Evolutionary conservation across 2,797 vertebrate species (phyloP), one percentile per base, ranked within the genome.

Genomic region (Paedocypris micromegethes): DNA sequence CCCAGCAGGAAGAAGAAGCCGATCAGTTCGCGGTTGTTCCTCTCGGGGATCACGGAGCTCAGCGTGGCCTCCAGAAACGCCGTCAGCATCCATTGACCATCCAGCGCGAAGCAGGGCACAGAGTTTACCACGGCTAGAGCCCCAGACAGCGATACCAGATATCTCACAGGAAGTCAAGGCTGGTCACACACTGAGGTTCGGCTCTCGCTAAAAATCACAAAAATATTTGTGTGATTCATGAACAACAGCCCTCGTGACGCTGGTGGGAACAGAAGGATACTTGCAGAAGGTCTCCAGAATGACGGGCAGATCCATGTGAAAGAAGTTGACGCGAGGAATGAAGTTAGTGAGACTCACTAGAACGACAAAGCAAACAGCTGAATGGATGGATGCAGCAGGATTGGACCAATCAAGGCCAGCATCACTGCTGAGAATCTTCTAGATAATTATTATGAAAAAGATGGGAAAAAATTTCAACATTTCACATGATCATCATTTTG

Each of bases 11-110:
- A 87, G 87, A 95, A 94, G 87, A 98, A 98, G 5, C 93, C 94
- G 73, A 96, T 80, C 66, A 98, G 87, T 79, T 98, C 96, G 9
- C 93, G 89, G 82, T 88, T 91, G 65, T 92, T 92, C 50, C 91
- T 93, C 78, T 98, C 94, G 37, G 87, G 87, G 71, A 98, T 87
- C 54, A 94, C 77, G 9, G 90, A 84, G 52, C 90, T 92, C 81
- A 98, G 85, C 0, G 93, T 93, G 68, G 92, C 94, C 89, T 99
- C 96, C 81, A 99, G 82, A 78, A 98, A 92, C 1, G 96, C 94
- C 75, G 92, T 94, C 74, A 99, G 87, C 88, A 99, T 99, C 96
- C 96, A 98, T 78, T 99, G 96, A 6, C 96, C 96, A 49, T 99
- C 96, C 75, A 98, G 87, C 38, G 96, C 95, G 0, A 99, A 99